Conservation (phyloP, 2,113 vertebrate species). For the Gobius niger region DNA sequence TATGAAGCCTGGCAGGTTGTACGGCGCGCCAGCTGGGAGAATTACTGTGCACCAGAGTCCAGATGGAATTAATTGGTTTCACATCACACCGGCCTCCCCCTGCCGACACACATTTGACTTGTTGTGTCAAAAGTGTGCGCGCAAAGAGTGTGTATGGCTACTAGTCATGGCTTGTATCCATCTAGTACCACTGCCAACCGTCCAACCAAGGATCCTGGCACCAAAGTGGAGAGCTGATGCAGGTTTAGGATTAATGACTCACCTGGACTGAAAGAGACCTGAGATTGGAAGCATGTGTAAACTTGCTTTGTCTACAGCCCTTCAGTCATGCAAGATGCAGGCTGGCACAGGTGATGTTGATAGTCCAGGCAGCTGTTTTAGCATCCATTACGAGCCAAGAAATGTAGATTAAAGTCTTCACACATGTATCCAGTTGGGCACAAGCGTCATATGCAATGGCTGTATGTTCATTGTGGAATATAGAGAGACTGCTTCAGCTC, state of each 20-base stretch:
- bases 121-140: slow-evolving; percentile 14
- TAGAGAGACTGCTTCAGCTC: not conserved
- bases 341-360: not conserved
- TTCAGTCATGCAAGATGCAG: not conserved
- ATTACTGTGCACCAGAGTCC: slow-evolving; percentile 40
- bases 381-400: slow-evolving; percentile 45
- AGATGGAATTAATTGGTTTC: slow-evolving; percentile 39
- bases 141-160: slow-evolving; percentile 2
- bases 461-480: slow-evolving; percentile 9
- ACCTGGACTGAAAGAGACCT: not conserved
- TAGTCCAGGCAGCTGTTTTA: slow-evolving; percentile 45
- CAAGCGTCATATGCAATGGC: not conserved
- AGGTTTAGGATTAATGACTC: not conserved
- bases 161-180: slow-evolving; percentile 16
- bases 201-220: not conserved
- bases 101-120: slow-evolving; percentile 15
- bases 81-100: slow-evolving; percentile 30
- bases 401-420: slow-evolving; percentile 13
- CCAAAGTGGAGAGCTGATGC: not conserved
- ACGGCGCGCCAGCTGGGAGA: slow-evolving; percentile 53
- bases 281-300: not conserved
- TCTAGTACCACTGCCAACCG: slow-evolving; percentile 12
- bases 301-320: not conserved
- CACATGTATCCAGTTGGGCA: not conserved
- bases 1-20: slow-evolving; percentile 30